Evolutionary conservation across 2,797 vertebrate species (phyloP).

Genomic region (Peromyscus melanophrys): DNA sequence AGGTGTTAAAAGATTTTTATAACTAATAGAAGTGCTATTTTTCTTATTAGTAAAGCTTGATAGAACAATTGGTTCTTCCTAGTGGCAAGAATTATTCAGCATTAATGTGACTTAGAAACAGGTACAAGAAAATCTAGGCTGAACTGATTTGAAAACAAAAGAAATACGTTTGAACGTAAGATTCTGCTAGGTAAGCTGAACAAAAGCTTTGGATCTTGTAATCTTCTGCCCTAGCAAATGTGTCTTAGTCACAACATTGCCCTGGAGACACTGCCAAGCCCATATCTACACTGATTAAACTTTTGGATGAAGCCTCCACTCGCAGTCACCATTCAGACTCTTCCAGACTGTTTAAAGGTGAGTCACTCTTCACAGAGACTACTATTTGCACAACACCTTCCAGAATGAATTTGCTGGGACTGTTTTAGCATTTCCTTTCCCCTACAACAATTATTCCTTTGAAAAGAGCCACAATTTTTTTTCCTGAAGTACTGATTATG

Average conservation of each 20-base stretch:
- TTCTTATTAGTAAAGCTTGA: slow-evolving; percentile 84
- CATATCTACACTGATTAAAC: background rate
- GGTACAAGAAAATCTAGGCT: slow-evolving; percentile 40
- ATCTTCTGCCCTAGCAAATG: background rate
- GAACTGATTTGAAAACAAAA: slow-evolving; percentile 21
- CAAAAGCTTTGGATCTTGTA: background rate
- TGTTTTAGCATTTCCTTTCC: slow-evolving; percentile 40
- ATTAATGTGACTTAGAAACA: slow-evolving; percentile 73
- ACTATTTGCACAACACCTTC: slow-evolving; percentile 45
- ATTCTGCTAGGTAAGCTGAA: slow-evolving; percentile 18
- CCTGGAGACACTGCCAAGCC: background rate
- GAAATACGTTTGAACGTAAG: slow-evolving; percentile 12
- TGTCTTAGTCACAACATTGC: background rate
- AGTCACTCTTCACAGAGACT: slow-evolving; percentile 7
- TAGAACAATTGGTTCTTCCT: slow-evolving; percentile 61
- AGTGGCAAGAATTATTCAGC: slow-evolving; percentile 75
- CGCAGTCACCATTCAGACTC: background rate
- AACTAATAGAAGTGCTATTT: slow-evolving; percentile 83
- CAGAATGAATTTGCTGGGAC: slow-evolving; percentile 51
- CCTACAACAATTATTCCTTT: slow-evolving; percentile 54
- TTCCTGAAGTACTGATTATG: slow-evolving; percentile 57
- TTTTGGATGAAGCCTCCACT: background rate
- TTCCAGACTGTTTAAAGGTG: slow-evolving; percentile 32
- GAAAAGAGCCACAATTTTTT: background rate
- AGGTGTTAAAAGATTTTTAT: slow-evolving; percentile 84